Percentiles rank a stretch among this genome's conserved stretches.
phyloP scores from a whole-genome alignment of 2,113 vertebrate genomes.

The Malurus melanocephalus region DNA sequence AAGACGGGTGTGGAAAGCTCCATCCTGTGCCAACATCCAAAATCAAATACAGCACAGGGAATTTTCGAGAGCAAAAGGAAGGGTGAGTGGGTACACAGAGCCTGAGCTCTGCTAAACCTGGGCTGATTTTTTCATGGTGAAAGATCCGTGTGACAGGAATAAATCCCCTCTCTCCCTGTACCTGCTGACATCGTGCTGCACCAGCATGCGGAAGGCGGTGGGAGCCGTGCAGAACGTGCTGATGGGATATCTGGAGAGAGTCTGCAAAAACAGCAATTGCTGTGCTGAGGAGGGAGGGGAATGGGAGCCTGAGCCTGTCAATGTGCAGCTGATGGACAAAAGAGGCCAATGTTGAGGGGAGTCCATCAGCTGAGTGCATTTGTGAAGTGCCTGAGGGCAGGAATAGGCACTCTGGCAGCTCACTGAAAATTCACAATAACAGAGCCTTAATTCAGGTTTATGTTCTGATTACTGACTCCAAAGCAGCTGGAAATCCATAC shows the following conservation, averaged over 20 bases:
- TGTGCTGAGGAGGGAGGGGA: not conserved
- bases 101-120: not conserved
- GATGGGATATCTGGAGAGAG: constrained; percentile 76
- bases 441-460: no score
- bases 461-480: no score
- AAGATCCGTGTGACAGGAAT: not conserved
- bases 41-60: not conserved
- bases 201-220: constrained; percentile 76
- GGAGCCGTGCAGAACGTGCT: constrained; percentile 77
- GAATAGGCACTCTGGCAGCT: no score
- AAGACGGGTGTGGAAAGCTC: not conserved
- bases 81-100: not conserved
- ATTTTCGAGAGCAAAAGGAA: not conserved
- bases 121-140: not conserved
- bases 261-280: constrained; percentile 43
- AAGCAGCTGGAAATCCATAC: no score
- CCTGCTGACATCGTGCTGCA: constrained; percentile 75
- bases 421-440: no score
- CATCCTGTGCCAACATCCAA: not conserved
- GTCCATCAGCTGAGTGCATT: no score
- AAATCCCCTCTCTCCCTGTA: constrained; percentile 25
- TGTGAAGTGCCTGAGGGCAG: no score
- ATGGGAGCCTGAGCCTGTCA: not conserved
- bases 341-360: no score
- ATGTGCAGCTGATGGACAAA: no score